These are phyloP conservation scores for Oligia latruncula DNA, from an alignment of 2,888 invertebrate genomes.

Conservation along the genomic window DNA sequence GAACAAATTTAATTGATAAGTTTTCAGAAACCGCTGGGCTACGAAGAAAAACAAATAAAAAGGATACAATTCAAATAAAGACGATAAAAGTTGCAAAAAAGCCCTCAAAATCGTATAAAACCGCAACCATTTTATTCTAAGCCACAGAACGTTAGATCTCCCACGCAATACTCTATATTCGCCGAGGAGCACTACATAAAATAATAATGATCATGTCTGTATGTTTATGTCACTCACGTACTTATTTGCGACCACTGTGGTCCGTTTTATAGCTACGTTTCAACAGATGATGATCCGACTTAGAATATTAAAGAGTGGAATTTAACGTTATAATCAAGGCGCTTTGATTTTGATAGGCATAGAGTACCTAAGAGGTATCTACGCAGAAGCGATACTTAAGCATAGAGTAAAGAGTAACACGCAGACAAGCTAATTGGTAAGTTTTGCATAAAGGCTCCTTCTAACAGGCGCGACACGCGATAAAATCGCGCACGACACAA, in stretches of 20 bases:
- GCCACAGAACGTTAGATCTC: slow-evolving; percentile 40
- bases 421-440: neutral
- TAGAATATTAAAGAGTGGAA: slow-evolving; percentile 67
- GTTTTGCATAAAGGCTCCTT: neutral
- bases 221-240: slow-evolving; percentile 64
- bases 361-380: no score
- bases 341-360: slow-evolving; percentile 32
- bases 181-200: slow-evolving; percentile 56
- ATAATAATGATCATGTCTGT: slow-evolving; percentile 54
- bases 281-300: slow-evolving; percentile 64
- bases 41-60: neutral
- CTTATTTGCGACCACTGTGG: slow-evolving; percentile 64
- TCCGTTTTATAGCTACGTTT: slow-evolving; percentile 65
- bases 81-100: neutral
- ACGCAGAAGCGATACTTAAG: neutral
- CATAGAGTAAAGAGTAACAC: neutral
- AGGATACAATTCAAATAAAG: neutral
- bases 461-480: no score
- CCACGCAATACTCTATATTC: slow-evolving; percentile 56
- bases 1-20: neutral
- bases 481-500: no score
- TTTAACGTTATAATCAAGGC: slow-evolving; percentile 64
- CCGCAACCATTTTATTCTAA: slow-evolving; percentile 13
- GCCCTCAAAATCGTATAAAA: slow-evolving; percentile 9
- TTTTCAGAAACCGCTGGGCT: neutral